Conservation (phyloP, 2,797 vertebrate species). For the Chelidonichthys spinosus region DNA sequence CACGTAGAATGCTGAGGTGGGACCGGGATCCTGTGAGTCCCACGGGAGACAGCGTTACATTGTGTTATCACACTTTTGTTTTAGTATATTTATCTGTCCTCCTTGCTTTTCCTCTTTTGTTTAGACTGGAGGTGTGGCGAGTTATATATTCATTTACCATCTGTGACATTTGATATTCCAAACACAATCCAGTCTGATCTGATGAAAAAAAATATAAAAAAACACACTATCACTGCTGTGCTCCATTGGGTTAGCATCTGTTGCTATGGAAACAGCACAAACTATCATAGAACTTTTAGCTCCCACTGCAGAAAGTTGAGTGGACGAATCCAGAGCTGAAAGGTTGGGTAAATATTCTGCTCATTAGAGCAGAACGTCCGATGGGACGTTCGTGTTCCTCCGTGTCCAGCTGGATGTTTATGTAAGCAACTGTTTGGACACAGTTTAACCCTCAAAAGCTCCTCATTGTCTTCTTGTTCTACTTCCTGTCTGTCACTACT, state of each 20-base stretch:
- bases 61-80: neutral
- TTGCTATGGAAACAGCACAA: conserved; percentile 41
- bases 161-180: conserved; percentile 9
- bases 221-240: conserved; percentile 17
- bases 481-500: neutral
- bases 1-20: neutral
- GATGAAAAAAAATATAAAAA: conserved; percentile 4
- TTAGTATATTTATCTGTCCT: conserved; percentile 2
- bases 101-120: neutral
- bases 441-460: neutral
- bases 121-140: neutral
- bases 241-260: conserved; percentile 29
- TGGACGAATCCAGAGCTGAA: neutral
- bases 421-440: neutral
- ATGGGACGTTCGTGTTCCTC: neutral
- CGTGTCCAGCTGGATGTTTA: neutral
- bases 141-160: neutral
- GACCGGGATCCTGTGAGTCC: neutral
- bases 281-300: no score
- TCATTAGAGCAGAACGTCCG: neutral
- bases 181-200: conserved; percentile 17
- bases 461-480: neutral
- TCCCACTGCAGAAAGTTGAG: neutral
- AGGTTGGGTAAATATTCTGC: neutral
- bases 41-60: neutral